Percentiles rank a stretch among this genome's conserved stretches.
Conservation (phyloP, 35 echinoderm and acorn worm species). For the Ophiothrix spiculata region DNA sequence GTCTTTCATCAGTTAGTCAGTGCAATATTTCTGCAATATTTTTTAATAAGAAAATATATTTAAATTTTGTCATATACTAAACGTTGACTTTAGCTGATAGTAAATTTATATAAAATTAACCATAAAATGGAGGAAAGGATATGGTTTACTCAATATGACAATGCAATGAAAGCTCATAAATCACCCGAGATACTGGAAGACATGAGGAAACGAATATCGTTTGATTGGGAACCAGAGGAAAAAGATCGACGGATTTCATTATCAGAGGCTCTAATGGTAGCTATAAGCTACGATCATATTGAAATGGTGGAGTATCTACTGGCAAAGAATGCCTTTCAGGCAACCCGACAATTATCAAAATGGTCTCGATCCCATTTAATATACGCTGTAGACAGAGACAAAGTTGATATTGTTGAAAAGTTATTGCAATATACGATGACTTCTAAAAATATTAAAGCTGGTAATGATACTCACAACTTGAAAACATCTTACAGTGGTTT, state of each 20-base stretch:
- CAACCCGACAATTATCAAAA: neutral
- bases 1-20: neutral
- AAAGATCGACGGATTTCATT: neutral
- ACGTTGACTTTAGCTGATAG: neutral
- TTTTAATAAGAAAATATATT: neutral
- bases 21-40: neutral
- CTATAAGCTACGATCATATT: neutral
- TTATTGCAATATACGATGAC: neutral
- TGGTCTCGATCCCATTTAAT: neutral
- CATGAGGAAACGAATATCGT: neutral
- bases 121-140: neutral
- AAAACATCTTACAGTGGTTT: too few species aligned
- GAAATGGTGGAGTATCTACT: slow-evolving; percentile 1
- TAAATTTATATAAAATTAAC: neutral
- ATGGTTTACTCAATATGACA: neutral
- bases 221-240: neutral
- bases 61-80: neutral
- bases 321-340: neutral
- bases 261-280: neutral
- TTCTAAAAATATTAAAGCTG: too few species aligned
- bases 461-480: too few species aligned
- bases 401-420: neutral
- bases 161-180: neutral
- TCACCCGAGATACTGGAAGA: neutral
- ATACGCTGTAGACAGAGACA: neutral